These are phyloP conservation scores for Esox masquinongy DNA, from an alignment of 2,797 vertebrate species.

Conservation along the genomic window DNA sequence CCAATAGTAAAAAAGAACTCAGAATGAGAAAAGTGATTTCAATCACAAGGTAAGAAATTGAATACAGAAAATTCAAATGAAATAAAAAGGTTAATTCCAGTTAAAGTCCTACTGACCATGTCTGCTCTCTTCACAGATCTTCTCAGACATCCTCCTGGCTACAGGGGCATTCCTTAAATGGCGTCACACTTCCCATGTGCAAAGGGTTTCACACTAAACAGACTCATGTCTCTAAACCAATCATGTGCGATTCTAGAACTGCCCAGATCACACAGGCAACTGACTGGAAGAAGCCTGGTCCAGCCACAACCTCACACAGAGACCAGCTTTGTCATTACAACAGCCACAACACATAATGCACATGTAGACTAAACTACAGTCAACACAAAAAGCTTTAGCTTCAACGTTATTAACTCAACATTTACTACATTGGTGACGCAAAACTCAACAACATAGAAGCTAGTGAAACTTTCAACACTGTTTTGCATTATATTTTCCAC, in stretches of 20 bases:
- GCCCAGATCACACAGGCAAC: background rate
- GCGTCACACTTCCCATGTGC: conserved; percentile 34
- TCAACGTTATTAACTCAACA: background rate
- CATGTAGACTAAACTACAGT: conserved; percentile 13
- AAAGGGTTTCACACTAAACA: conserved; percentile 19
- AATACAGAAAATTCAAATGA: background rate
- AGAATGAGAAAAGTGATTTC: background rate
- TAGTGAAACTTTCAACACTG: background rate
- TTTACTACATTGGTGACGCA: background rate
- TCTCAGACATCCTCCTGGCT: conserved; percentile 30
- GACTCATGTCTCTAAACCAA: conserved; percentile 36
- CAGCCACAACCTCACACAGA: conserved; percentile 2
- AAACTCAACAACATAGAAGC: background rate
- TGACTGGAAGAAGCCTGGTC: background rate
- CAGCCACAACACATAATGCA: background rate
- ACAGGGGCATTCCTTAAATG: conserved; percentile 62
- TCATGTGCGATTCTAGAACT: conserved; percentile 53
- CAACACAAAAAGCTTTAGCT: background rate
- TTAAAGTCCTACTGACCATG: conserved; percentile 19
- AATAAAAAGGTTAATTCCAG: background rate
- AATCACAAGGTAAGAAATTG: background rate
- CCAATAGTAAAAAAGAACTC: background rate
- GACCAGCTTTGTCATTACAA: background rate
- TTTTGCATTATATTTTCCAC: background rate
- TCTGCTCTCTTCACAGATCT: conserved; percentile 19